These are phyloP conservation scores for Hirundichthys speculiger DNA, from an alignment of 2,113 vertebrate species.

Conservation along the genomic window DNA sequence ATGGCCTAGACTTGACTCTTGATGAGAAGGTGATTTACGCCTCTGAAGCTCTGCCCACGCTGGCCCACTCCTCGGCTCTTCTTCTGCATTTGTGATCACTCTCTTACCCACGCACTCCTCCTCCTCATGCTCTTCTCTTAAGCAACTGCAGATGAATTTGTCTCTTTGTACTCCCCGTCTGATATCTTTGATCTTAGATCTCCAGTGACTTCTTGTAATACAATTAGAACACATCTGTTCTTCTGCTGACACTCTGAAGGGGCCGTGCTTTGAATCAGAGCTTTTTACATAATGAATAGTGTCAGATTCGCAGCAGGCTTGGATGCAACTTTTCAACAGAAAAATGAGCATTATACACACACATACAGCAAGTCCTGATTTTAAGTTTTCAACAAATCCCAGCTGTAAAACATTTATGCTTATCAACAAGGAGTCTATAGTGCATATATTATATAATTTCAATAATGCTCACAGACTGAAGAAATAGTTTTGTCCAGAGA, in stretches of 20 bases:
- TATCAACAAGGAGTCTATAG: too few species aligned
- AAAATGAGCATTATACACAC: too few species aligned
- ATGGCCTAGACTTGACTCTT: conserved; percentile 9
- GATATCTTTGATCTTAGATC: conserved; percentile 5
- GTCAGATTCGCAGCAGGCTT: too few species aligned
- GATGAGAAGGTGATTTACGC: conserved; percentile 46
- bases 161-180: neutral
- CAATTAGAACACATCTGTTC: neutral
- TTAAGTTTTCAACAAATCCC: too few species aligned
- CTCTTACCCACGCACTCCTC: conserved; percentile 7
- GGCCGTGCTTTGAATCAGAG: too few species aligned
- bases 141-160: neutral
- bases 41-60: conserved; percentile 24
- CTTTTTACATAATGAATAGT: too few species aligned
- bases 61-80: conserved; percentile 23
- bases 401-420: too few species aligned
- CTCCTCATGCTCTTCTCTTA: neutral
- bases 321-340: too few species aligned
- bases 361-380: too few species aligned
- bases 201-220: neutral
- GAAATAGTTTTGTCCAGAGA: too few species aligned
- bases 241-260: neutral
- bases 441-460: too few species aligned
- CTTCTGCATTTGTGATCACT: neutral
- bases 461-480: too few species aligned